A percentile compares a stretch with the other conserved stretches of the same genome.
Evolutionary conservation across 2,888 invertebrate species (phyloP).

Genomic region (Crematogaster levior): DNA sequence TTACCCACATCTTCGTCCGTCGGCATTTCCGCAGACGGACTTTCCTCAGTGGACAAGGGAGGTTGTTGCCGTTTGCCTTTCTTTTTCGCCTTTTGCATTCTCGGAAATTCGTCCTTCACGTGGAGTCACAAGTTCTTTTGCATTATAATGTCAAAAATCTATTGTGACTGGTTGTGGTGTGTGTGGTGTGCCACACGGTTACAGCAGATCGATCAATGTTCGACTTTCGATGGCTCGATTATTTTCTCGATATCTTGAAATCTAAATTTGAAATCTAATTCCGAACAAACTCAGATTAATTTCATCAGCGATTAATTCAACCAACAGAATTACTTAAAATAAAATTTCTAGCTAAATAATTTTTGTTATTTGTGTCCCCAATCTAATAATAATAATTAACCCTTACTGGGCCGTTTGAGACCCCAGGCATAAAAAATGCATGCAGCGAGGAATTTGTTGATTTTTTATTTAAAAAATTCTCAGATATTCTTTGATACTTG

Average conservation of each 20-base stretch:
- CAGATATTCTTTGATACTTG: too few relatives aligned
- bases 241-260: background rate
- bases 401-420: too few relatives aligned
- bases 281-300: background rate
- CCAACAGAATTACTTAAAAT: background rate
- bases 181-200: too few relatives aligned
- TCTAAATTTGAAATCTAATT: background rate
- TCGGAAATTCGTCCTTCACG: background rate
- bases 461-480: too few relatives aligned
- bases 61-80: constrained; percentile 4
- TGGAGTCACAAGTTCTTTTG: background rate
- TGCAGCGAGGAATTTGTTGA: too few relatives aligned
- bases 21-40: background rate
- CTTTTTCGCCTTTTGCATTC: background rate
- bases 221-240: background rate
- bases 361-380: too few relatives aligned
- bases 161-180: too few relatives aligned
- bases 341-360: background rate
- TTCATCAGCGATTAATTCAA: background rate
- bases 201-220: constrained; percentile 3
- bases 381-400: too few relatives aligned
- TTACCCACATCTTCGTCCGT: constrained; percentile 53
- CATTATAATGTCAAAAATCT: background rate
- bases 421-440: too few relatives aligned
- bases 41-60: constrained; percentile 11